Evolutionary conservation across 2,113 vertebrate genomes (phyloP).

Genomic region (rat (Rattus norvegicus)): DNA sequence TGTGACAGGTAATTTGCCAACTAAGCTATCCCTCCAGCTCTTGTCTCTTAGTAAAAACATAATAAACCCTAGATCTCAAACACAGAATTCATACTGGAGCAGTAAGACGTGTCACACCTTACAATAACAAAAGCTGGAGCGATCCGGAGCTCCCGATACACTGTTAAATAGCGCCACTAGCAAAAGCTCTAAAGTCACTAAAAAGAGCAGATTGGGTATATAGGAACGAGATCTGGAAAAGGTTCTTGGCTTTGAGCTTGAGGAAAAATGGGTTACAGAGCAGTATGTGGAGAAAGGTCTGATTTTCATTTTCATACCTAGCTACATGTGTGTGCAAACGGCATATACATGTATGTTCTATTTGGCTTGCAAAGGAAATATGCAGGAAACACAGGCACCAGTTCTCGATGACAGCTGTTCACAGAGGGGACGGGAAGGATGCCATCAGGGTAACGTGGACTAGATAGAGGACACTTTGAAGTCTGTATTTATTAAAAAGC

Average conservation of each 20-base stretch:
- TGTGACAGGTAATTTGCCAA: not conserved
- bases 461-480: conserved; percentile 27
- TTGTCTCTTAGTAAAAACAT: not conserved
- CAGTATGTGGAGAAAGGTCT: not conserved
- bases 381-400: not conserved
- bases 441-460: not conserved
- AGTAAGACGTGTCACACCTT: not conserved
- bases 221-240: not conserved
- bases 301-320: not conserved
- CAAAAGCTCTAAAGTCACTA: not conserved
- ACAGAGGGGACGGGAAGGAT: not conserved
- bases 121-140: not conserved
- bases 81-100: not conserved
- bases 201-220: not conserved
- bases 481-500: not conserved
- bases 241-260: not conserved
- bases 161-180: not conserved
- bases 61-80: not conserved
- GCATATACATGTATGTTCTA: not conserved
- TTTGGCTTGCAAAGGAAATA: conserved; percentile 32
- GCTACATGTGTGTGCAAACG: not conserved
- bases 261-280: not conserved
- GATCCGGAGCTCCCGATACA: not conserved
- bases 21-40: not conserved
- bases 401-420: not conserved